These are phyloP conservation scores for Patagioenas fasciata DNA, from an alignment of 2,113 vertebrate genomes.

Conservation along the genomic window DNA sequence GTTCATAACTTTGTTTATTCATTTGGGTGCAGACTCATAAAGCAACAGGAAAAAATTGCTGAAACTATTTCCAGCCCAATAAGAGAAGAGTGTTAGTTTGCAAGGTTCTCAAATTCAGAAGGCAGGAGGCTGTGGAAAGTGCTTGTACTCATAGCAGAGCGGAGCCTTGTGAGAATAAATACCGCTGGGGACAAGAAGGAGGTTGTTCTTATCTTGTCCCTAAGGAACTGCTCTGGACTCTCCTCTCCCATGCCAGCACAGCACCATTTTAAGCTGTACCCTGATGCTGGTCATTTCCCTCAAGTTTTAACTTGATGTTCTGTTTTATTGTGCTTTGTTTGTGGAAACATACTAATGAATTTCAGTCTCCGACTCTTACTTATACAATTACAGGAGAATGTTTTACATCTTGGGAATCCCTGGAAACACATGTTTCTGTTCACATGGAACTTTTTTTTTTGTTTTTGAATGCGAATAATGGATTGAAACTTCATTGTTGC, in stretches of 20 bases:
- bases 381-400: conserved; percentile 47
- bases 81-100: not conserved
- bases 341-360: conserved; percentile 36
- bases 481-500: conserved; percentile 60
- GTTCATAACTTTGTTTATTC: not conserved
- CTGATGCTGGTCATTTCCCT: not conserved
- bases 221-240: not conserved
- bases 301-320: conserved; percentile 20
- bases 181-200: not conserved
- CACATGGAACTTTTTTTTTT: not conserved
- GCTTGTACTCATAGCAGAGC: not conserved
- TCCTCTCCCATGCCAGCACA: not conserved
- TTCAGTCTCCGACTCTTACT: conserved; percentile 35
- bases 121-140: not conserved
- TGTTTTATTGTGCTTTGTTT: conserved; percentile 39
- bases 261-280: not conserved
- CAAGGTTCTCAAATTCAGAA: not conserved
- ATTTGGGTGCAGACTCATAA: not conserved
- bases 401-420: conserved; percentile 51
- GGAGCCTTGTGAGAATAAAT: not conserved
- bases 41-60: not conserved
- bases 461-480: conserved; percentile 34
- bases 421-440: conserved; percentile 59
- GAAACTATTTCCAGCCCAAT: not conserved
- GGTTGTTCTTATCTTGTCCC: not conserved